phyloP scores from a whole-genome alignment of 2,797 vertebrate genomes.

The Liasis olivaceus region DNA sequence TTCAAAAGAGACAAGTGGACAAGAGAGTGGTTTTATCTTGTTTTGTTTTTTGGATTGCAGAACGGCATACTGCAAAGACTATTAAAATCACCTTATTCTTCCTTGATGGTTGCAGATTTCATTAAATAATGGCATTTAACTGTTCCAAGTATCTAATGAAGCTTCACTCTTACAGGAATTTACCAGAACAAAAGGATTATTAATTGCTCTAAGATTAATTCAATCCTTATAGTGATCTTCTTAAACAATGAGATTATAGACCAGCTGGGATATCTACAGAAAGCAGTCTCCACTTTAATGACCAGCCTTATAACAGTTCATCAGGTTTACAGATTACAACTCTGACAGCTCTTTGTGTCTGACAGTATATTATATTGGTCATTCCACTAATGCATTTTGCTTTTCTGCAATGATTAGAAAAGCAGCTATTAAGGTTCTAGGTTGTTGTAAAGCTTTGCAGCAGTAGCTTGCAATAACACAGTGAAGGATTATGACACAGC shows the following conservation, averaged over 20 bases:
- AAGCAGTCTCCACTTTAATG: conserved; percentile 51
- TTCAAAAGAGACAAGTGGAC: background rate
- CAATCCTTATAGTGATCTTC: conserved; percentile 56
- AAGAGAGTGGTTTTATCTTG: no score
- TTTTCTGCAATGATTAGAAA: conserved; percentile 45
- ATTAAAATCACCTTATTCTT: conserved; percentile 12
- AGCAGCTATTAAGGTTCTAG: conserved; percentile 15
- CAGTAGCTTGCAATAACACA: conserved; percentile 13
- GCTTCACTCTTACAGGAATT: conserved; percentile 49
- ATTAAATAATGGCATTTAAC: conserved; percentile 28
- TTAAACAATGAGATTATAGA: conserved; percentile 59
- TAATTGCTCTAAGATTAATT: conserved; percentile 65
- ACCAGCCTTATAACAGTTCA: conserved; percentile 18
- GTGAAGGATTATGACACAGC: background rate
- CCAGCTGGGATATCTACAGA: conserved; percentile 40
- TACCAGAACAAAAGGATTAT: conserved; percentile 48
- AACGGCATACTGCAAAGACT: background rate
- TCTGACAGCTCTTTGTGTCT: conserved; percentile 57
- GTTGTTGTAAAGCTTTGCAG: conserved; percentile 31
- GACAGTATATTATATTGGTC: conserved; percentile 40
- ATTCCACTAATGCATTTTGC: conserved; percentile 31
- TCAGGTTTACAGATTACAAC: conserved; percentile 58
- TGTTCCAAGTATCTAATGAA: conserved; percentile 30
- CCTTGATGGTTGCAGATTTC: conserved; percentile 39
- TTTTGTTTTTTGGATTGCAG: background rate